phyloP scores from a whole-genome alignment of 2,113 vertebrate genomes.

The Uria lomvia region DNA sequence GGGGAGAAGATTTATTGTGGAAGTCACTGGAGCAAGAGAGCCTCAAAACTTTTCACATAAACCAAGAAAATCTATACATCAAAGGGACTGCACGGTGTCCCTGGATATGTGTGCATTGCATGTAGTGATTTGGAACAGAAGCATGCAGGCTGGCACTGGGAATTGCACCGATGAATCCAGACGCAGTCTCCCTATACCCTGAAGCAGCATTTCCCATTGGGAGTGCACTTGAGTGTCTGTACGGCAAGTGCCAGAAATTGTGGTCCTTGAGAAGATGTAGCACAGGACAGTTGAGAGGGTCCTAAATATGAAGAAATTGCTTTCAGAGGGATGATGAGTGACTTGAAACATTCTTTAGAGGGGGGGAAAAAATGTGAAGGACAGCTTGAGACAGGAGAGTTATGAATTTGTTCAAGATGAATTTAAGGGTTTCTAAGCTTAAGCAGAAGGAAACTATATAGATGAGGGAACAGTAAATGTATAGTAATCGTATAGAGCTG shows the following conservation, averaged over 20 bases:
- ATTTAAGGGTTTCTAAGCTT: background rate
- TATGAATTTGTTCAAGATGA: background rate
- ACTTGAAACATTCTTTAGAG: background rate
- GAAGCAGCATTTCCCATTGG: background rate
- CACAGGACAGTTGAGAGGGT: background rate
- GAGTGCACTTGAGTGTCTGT: background rate
- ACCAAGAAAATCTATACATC: background rate
- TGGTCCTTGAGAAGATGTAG: background rate
- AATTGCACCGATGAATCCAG: background rate
- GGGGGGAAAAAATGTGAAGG: background rate
- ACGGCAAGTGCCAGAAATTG: no score
- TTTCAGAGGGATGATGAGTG: background rate
- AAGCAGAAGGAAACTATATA: background rate
- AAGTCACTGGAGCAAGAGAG: background rate
- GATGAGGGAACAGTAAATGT: background rate
- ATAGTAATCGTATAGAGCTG: background rate
- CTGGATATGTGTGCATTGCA: background rate
- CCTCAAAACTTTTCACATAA: background rate
- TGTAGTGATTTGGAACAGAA: background rate
- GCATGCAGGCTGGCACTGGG: rapidly evolving
- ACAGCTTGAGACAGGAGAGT: background rate
- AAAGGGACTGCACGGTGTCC: background rate
- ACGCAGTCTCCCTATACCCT: rapidly evolving
- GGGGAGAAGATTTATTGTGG: background rate
- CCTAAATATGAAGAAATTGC: background rate